Base-by-base conservation (phyloP, 2,888 invertebrate genomes). In the Phyllotreta cruciferae region DNA sequence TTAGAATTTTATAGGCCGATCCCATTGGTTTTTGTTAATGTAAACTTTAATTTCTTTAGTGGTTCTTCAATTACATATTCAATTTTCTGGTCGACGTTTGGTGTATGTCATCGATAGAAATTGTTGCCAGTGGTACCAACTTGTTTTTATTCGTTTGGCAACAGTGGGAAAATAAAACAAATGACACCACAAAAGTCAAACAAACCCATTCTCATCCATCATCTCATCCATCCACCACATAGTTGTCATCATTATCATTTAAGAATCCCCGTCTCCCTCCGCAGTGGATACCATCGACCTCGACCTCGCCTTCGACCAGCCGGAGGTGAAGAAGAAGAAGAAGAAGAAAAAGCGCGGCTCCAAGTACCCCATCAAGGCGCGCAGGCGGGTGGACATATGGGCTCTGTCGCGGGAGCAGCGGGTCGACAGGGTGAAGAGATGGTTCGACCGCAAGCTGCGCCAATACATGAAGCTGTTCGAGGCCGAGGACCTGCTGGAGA, bases 261-360 rank as follows among this genome's bases (percentile, higher is more conserved):
- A 24, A 24, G 24, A 24, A 24, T 24, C 24, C 24, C 24, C 1
- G 1, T 24, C 4, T 24, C 24, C 24, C 24, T 24, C 4, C 24
- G 24, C 24, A 4, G 24, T 24, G 24, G 24, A 24, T 24, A 24
- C 24, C 24, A 1, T 24, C 24, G 24, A 24, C 4, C 24, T 24
- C 24, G 24, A 24, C 24, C 24, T 24, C 24, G 24, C 24, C 24
- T 24, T 24, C 24, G 24, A 24, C 24, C 24, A 24, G 24, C 24
- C 24, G 24, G 24, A 24, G 24, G 47, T 14, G 14, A 47, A 47
- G 34, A 47, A 47, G n/a, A 47, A 47, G 24, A 47, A 47, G 9
- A 7, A 10, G 1, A 1, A 6, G 3, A 47, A 47, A n/a, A 7
- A 10, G 9, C 47, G 47, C 6, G 47, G 47, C 8, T n/a, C 7